phyloP scores from a whole-genome alignment of 2,888 invertebrate genomes.

The Limnephilus marmoratus region DNA sequence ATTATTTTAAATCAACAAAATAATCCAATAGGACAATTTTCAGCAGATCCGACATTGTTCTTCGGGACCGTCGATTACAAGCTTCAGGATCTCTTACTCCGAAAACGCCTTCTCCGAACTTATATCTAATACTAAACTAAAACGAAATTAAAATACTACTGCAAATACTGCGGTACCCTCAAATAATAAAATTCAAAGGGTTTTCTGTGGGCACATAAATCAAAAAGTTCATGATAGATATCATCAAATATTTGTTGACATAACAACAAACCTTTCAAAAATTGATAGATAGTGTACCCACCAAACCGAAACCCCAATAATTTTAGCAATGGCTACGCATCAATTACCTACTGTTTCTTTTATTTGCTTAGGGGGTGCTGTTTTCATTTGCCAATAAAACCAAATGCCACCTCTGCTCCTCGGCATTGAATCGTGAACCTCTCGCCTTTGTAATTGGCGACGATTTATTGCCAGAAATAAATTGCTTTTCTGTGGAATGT shows the following conservation, averaged over 20 bases:
- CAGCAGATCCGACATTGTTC: too few relatives aligned
- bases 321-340: neutral
- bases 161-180: too few relatives aligned
- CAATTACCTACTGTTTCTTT: neutral
- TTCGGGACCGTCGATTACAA: too few relatives aligned
- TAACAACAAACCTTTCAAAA: neutral
- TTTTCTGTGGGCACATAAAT: neutral
- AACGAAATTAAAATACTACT: too few relatives aligned
- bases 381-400: neutral
- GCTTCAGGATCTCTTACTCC: too few relatives aligned
- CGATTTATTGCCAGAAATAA: conserved; percentile 11
- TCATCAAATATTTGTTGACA: neutral
- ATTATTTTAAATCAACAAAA: too few relatives aligned
- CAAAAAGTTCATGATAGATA: neutral
- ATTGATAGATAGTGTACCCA: neutral
- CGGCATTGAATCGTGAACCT: neutral
- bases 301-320: neutral
- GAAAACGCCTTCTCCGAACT: too few relatives aligned
- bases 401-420: neutral
- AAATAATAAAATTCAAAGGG: neutral
- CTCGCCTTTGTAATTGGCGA: neutral
- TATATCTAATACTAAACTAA: too few relatives aligned
- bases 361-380: neutral
- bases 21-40: too few relatives aligned
- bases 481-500: neutral